Conservation (phyloP, 2,888 invertebrate species). For the Bhutanitis thaidina region DNA sequence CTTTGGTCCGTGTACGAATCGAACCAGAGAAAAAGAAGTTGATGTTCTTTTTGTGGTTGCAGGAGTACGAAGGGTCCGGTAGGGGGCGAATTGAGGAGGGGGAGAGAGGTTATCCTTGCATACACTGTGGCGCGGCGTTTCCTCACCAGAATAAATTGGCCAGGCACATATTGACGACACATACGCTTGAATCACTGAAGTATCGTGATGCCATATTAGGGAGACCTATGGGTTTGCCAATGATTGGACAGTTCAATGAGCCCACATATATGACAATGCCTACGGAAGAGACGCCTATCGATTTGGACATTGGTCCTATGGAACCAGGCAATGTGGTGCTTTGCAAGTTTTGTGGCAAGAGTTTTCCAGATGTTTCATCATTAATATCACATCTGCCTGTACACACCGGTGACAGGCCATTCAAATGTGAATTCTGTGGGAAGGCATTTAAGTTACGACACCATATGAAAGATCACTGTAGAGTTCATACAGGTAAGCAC, state of each 20-base stretch:
- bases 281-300: conserved; percentile 81
- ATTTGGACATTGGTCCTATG: conserved; percentile 76
- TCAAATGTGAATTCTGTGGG: conserved; percentile 96
- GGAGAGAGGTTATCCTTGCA: conserved; percentile 86
- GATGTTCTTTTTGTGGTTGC: conserved; percentile 93
- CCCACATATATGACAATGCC: conserved; percentile 69
- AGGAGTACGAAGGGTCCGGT: conserved; percentile 91
- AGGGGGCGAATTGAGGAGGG: conserved; percentile 73
- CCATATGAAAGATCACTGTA: conserved; percentile 97
- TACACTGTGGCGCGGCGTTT: conserved; percentile 94
- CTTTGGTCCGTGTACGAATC: conserved; percentile 61
- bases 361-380: conserved; percentile 93
- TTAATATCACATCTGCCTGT: conserved; percentile 92
- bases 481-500: conserved; percentile 90
- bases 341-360: conserved; percentile 96
- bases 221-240: conserved; percentile 57
- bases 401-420: conserved; percentile 94
- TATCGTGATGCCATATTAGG: conserved; percentile 85
- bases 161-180: conserved; percentile 92
- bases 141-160: conserved; percentile 95
- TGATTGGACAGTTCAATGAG: conserved; percentile 72
- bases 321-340: conserved; percentile 89
- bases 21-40: conserved; percentile 88
- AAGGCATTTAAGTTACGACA: conserved; percentile 95
- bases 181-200: conserved; percentile 92